These are phyloP conservation scores for Drosophila gunungcola DNA, from an alignment of 1,140 invertebrate species.

Conservation along the genomic window DNA sequence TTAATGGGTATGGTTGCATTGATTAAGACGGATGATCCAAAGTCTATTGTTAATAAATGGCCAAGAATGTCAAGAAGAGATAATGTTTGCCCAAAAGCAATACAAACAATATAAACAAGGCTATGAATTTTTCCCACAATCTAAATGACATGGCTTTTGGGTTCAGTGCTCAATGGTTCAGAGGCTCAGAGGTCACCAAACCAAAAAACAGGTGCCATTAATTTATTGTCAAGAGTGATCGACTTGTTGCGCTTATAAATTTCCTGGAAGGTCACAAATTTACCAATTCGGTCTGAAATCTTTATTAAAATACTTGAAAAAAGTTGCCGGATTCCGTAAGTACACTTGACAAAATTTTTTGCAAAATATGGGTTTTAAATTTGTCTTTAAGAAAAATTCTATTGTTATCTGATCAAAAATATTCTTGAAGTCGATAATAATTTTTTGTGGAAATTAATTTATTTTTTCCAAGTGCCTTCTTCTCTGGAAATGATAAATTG, in stretches of 20 bases:
- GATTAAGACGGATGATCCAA: conserved; percentile 28
- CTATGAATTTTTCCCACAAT: conserved; percentile 52
- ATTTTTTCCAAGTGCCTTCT: background rate
- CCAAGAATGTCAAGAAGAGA: conserved; percentile 35
- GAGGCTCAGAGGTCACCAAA: conserved; percentile 1
- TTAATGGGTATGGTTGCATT: conserved; percentile 11
- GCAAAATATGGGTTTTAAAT: too few relatives aligned
- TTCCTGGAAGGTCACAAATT: background rate
- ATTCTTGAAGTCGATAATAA: too few relatives aligned
- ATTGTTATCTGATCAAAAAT: too few relatives aligned
- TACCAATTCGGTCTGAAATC: conserved; percentile 5
- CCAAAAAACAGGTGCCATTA: conserved; percentile 19
- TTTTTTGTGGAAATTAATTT: background rate
- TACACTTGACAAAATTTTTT: background rate
- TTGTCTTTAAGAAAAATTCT: background rate
- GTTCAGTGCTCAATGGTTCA: conserved; percentile 12
- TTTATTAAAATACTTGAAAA: conserved; percentile 21
- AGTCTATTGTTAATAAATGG: conserved; percentile 20
- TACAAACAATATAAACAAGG: conserved; percentile 57
- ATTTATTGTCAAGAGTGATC: conserved; percentile 16
- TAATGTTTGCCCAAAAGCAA: conserved; percentile 58
- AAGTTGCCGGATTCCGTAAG: background rate
- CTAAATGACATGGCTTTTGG: conserved; percentile 45
- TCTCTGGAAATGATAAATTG: conserved; percentile 36
- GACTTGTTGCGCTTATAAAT: conserved; percentile 24